phyloP scores from a whole-genome alignment of 2,888 invertebrate species.

The Andrena praecox region DNA sequence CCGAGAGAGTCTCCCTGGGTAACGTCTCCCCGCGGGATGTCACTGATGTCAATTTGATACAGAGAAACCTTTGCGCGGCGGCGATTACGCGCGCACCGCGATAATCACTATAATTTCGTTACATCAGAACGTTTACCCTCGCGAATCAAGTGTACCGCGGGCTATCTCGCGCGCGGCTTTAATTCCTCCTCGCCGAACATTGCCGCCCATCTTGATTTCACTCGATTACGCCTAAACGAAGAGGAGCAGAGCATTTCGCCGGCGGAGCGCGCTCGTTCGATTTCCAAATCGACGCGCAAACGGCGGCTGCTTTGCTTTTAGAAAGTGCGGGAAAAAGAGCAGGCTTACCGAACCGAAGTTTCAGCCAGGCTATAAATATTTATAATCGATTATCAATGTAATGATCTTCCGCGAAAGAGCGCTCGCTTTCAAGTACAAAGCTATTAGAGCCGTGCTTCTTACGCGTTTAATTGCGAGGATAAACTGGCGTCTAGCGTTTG shows the following conservation, averaged over 20 bases:
- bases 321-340: slow-evolving; percentile 25
- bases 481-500: not conserved
- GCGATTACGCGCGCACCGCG: slow-evolving; percentile 19
- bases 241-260: not conserved
- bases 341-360: not conserved
- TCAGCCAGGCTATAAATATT: not conserved
- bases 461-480: slow-evolving; percentile 10
- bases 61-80: slow-evolving; percentile 44
- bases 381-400: slow-evolving; percentile 12
- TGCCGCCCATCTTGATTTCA: not conserved
- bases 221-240: not conserved
- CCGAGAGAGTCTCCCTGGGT: not conserved
- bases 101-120: slow-evolving; percentile 60
- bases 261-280: not conserved
- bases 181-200: not conserved
- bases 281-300: not conserved
- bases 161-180: not conserved
- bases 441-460: slow-evolving; percentile 8
- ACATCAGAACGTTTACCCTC: slow-evolving; percentile 24
- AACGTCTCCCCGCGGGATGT: not conserved
- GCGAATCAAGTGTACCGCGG: slow-evolving; percentile 17
- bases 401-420: slow-evolving; percentile 13
- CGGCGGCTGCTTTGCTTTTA: not conserved
- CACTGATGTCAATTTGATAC: slow-evolving; percentile 10
- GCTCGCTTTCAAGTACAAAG: slow-evolving; percentile 11